phyloP scores from a whole-genome alignment of 1,140 invertebrate species.

The Bombus sibiricus region DNA sequence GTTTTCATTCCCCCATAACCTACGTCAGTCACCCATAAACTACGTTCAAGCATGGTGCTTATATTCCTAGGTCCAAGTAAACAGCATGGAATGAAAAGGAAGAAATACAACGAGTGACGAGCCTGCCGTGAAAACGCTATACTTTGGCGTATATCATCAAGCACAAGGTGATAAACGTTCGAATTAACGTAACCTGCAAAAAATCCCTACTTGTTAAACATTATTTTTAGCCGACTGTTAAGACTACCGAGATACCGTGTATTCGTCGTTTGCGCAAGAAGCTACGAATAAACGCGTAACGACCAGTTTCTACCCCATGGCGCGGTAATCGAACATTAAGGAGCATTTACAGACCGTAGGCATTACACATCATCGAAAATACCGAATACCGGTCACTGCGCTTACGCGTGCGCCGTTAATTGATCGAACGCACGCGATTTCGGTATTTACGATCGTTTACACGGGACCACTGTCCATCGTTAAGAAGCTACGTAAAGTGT shows the following conservation, averaged over 20 bases:
- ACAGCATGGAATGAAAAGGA: not conserved
- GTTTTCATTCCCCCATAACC: too few species aligned
- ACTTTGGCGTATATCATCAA: not conserved
- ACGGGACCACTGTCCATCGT: not conserved
- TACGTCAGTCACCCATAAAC: too few species aligned
- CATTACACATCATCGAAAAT: constrained; percentile 36
- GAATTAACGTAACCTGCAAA: not conserved
- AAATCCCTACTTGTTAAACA: not conserved
- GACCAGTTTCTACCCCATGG: not conserved
- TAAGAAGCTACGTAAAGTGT: not conserved
- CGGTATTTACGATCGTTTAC: constrained; percentile 20
- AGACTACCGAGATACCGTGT: not conserved
- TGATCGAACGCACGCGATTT: constrained; percentile 43
- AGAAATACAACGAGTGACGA: not conserved
- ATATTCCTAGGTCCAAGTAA: not conserved
- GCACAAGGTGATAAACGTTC: not conserved
- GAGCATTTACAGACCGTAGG: constrained; percentile 23
- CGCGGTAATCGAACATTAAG: constrained; percentile 35
- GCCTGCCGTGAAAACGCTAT: not conserved
- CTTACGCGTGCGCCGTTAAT: constrained; percentile 23
- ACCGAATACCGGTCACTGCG: not conserved
- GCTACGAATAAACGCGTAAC: not conserved
- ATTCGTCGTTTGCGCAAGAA: not conserved
- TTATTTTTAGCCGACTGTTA: not conserved
- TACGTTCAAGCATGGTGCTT: too few species aligned